A percentile compares a stretch with the other conserved stretches of the same genome.
Conservation (phyloP, 2,113 vertebrate genomes). For the Ivindomyrus marchei region DNA sequence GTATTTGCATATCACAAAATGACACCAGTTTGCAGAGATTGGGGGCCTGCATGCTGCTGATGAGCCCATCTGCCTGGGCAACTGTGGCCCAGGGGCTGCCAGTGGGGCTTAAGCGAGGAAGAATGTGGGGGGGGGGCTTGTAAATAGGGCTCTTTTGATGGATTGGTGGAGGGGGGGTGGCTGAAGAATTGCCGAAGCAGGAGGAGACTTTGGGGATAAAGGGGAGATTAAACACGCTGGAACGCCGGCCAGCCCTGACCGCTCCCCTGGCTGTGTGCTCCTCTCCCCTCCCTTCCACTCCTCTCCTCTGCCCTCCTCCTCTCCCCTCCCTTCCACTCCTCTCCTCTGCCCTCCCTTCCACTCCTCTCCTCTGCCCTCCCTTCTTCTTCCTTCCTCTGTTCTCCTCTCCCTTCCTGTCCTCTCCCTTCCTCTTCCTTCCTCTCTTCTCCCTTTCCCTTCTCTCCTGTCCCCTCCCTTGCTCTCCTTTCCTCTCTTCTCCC, state of each 20-base stretch:
- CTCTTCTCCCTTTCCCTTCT: too few species aligned
- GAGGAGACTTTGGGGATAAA: conserved; percentile 22
- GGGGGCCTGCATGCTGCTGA: conserved; percentile 33
- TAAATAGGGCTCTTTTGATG: conserved; percentile 16
- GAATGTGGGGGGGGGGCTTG: neutral
- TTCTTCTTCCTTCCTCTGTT: too few species aligned
- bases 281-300: neutral
- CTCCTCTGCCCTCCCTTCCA: neutral
- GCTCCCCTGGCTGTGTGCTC: conserved; percentile 11
- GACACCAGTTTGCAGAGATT: conserved; percentile 50
- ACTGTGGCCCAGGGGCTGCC: conserved; percentile 26
- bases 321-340: neutral
- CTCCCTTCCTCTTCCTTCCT: too few species aligned
- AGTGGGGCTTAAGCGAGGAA: conserved; percentile 25
- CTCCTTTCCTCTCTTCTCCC: too few species aligned
- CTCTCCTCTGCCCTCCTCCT: too few species aligned
- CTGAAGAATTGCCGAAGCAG: neutral
- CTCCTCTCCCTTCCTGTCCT: too few species aligned
- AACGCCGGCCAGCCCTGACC: neutral
- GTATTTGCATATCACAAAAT: conserved; percentile 49
- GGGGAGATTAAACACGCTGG: neutral
- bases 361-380: too few species aligned
- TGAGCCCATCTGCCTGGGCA: conserved; percentile 36
- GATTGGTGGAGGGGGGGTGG: conserved; percentile 12
- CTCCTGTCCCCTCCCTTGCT: neutral